Conservation (phyloP, 2,113 vertebrate species). For the Ailuropoda melanoleuca region DNA sequence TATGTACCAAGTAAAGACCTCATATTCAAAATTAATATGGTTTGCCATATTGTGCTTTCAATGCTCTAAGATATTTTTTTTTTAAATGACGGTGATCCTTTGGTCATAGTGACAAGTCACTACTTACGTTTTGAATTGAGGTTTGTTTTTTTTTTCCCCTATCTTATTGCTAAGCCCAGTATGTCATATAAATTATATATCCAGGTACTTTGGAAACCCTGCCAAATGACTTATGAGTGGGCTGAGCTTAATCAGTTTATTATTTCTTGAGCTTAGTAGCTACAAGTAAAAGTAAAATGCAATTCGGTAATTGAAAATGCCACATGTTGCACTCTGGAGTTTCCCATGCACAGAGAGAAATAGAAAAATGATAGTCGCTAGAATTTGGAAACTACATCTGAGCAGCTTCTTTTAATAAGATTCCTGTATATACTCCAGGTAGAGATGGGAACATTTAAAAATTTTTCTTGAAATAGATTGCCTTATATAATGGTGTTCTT, state of each 20-base stretch:
- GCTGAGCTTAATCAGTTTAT: not conserved
- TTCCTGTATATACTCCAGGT: not conserved
- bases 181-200: not conserved
- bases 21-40: not conserved
- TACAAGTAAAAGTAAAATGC: constrained; percentile 36
- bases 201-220: not conserved
- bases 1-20: not conserved
- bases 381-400: not conserved
- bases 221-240: not conserved
- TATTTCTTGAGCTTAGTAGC: not conserved
- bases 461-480: not conserved
- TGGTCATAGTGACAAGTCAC: not conserved
- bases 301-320: constrained; percentile 41
- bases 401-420: not conserved
- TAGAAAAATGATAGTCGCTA: not conserved
- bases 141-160: constrained; percentile 19
- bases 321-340: not conserved
- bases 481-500: not conserved
- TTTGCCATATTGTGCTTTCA: constrained; percentile 28
- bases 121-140: constrained; percentile 10
- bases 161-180: not conserved
- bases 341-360: not conserved
- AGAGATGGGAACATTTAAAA: not conserved
- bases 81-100: not conserved
- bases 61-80: constrained; percentile 17